Evolutionary conservation across 2,797 vertebrate genomes (phyloP).

Genomic region (Cossypha heuglini): DNA sequence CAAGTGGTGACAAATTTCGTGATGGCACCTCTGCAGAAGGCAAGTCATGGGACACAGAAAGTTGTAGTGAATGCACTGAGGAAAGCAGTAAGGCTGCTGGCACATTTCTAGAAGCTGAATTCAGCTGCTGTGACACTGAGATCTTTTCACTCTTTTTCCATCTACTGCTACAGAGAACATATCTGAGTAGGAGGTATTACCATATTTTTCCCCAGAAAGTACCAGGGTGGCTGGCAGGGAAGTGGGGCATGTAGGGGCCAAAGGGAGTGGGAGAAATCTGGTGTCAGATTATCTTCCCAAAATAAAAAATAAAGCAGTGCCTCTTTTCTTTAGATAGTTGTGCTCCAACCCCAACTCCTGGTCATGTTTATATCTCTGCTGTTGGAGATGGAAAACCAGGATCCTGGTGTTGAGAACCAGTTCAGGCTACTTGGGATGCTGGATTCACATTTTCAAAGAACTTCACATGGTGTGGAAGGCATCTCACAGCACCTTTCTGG

Average conservation of each 20-base stretch:
- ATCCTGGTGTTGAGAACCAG: not conserved
- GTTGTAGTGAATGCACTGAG: not conserved
- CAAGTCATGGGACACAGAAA: not conserved
- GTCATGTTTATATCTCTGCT: not conserved
- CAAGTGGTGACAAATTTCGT: not conserved
- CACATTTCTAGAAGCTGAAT: not conserved
- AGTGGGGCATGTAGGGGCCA: accelerated
- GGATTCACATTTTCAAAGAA: not conserved
- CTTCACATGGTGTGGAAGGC: not conserved
- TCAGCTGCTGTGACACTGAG: not conserved
- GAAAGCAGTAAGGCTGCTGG: not conserved
- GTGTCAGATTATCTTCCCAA: not conserved
- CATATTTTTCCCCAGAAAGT: not conserved
- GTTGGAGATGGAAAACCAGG: not conserved
- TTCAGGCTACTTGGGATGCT: not conserved
- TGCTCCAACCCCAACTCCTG: not conserved
- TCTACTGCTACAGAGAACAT: not conserved
- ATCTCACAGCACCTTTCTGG: not conserved
- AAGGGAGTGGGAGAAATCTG: not conserved
- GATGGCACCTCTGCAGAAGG: not conserved
- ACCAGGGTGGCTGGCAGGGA: not conserved
- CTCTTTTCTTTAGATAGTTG: not conserved
- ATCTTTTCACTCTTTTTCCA: not conserved
- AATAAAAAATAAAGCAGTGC: not conserved
- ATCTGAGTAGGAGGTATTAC: not conserved